Evolutionary conservation across 1,140 invertebrate genomes (phyloP).

Genomic region (Lasioglossum baleicum): DNA sequence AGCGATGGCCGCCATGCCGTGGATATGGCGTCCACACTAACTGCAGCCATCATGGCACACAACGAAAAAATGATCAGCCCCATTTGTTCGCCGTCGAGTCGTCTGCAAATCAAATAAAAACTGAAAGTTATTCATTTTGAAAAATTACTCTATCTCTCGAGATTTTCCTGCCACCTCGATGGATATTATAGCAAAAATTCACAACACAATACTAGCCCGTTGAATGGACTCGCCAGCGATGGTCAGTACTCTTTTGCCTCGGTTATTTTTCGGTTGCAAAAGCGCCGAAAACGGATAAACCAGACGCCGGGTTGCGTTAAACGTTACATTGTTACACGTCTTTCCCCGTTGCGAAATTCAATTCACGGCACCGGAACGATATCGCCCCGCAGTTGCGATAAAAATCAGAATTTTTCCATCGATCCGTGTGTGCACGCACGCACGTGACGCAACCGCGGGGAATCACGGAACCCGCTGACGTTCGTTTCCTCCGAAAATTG

Average conservation of each 20-base stretch:
- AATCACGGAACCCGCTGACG: background rate
- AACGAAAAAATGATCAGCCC: conserved; percentile 30
- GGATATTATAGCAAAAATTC: no score
- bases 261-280: background rate
- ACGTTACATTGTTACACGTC: conserved; percentile 12
- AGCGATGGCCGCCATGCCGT: conserved; percentile 71
- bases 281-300: background rate
- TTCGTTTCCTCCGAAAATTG: background rate
- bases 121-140: no score
- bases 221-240: no score
- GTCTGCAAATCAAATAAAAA: conserved; percentile 23
- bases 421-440: background rate
- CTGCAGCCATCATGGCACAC: conserved; percentile 26
- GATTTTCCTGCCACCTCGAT: no score
- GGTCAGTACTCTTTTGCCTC: background rate
- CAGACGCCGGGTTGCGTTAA: conserved; percentile 12
- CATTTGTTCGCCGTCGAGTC: conserved; percentile 49
- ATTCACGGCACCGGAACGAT: conserved; percentile 43
- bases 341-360: conserved; percentile 39
- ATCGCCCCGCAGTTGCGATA: background rate
- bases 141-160: no score
- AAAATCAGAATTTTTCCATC: conserved; percentile 34
- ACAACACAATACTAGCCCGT: no score
- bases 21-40: conserved; percentile 54
- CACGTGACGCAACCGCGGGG: background rate